phyloP scores from a whole-genome alignment of 2,797 vertebrate genomes.

The Malurus leucopterus region DNA sequence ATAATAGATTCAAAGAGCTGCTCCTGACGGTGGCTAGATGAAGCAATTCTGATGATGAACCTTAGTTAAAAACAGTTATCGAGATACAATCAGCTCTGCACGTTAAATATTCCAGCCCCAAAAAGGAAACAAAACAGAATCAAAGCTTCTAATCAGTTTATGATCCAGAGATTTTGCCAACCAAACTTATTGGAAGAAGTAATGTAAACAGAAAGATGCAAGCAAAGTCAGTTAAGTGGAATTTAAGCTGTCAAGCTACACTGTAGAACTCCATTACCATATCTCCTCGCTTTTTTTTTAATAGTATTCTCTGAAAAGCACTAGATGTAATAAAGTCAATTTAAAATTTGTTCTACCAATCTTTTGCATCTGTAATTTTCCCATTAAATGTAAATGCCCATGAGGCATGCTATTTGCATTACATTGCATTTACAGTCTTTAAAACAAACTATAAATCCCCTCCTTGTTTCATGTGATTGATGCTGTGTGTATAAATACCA shows the following conservation, averaged over 20 bases:
- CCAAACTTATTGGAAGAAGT: conserved; percentile 56
- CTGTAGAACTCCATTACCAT: conserved; percentile 75
- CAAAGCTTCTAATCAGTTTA: conserved; percentile 59
- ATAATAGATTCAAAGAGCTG: conserved; percentile 28
- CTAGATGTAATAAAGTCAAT: conserved; percentile 84
- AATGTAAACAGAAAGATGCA: conserved; percentile 61
- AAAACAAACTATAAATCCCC: conserved; percentile 86
- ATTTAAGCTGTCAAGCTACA: conserved; percentile 71
- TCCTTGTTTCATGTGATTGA: conserved; percentile 86
- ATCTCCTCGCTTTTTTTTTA: conserved; percentile 78
- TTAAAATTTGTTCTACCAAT: conserved; percentile 86
- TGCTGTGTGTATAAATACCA: conserved; percentile 85
- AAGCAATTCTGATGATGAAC: conserved; percentile 28
- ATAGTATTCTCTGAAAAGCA: conserved; percentile 83
- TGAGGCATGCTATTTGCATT: conserved; percentile 86
- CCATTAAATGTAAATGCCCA: conserved; percentile 87
- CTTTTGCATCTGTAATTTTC: conserved; percentile 86
- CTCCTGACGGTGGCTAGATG: neutral
- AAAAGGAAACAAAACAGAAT: conserved; percentile 60
- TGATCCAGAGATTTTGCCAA: conserved; percentile 43
- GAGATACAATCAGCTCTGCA: conserved; percentile 11
- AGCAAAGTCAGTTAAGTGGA: conserved; percentile 68
- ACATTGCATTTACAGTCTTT: conserved; percentile 87
- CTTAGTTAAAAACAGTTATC: conserved; percentile 30
- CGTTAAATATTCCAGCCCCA: conserved; percentile 17